Evolutionary conservation across 2,797 vertebrate species (phyloP).

Genomic region (Rhinatrema bivittatum): DNA sequence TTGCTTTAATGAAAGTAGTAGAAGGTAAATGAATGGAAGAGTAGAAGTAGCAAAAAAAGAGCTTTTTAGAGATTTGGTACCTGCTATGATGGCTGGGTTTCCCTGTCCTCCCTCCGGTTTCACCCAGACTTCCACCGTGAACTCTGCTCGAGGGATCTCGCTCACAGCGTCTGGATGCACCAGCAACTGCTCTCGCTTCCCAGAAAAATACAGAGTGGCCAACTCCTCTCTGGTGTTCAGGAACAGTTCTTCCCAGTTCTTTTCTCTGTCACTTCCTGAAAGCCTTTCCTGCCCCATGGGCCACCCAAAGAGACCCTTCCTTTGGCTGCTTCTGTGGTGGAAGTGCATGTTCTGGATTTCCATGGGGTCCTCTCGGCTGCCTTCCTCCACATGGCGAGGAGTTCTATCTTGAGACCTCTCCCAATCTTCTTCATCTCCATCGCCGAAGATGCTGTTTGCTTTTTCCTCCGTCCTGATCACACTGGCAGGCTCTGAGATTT

Average conservation of each 20-base stretch:
- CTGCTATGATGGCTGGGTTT: constrained; percentile 83
- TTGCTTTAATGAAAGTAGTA: too few species aligned
- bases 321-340: constrained; percentile 5
- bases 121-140: constrained; percentile 88
- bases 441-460: too few species aligned
- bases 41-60: too few species aligned
- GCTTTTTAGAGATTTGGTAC: too few species aligned
- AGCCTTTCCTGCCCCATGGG: too few species aligned
- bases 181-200: constrained; percentile 68
- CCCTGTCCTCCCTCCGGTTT: constrained; percentile 87
- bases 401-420: not conserved
- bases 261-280: constrained; percentile 24
- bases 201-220: constrained; percentile 78
- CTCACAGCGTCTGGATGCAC: constrained; percentile 56
- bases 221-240: constrained; percentile 48
- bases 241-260: constrained; percentile 33
- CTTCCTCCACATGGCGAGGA: constrained; percentile 26
- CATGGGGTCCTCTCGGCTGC: constrained; percentile 9
- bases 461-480: not conserved
- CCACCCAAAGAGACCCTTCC: too few species aligned
- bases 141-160: constrained; percentile 67
- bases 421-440: not conserved
- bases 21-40: too few species aligned
- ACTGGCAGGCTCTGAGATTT: not conserved
- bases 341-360: constrained; percentile 23